phyloP scores from a whole-genome alignment of 2,113 vertebrate genomes.

The Helogale parvula region DNA sequence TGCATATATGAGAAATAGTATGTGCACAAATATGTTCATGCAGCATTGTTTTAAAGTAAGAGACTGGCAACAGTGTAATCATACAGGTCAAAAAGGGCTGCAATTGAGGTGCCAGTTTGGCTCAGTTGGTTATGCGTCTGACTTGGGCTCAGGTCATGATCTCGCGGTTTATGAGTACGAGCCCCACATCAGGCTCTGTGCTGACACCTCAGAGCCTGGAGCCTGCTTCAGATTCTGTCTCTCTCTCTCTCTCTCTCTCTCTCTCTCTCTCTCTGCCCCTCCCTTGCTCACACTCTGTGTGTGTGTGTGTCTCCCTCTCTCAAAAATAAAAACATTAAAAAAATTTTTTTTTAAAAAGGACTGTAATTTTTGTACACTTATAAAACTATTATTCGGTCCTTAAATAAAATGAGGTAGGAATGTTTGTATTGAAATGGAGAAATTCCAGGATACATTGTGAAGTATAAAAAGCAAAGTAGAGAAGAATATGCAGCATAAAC shows the following conservation, averaged over 20 bases:
- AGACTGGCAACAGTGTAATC: not conserved
- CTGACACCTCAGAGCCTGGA: too few species aligned
- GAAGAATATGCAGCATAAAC: not conserved
- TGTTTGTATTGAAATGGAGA: not conserved
- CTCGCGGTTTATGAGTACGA: rapidly evolving
- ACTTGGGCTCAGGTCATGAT: too few species aligned
- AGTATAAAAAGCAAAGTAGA: not conserved
- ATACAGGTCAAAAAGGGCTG: not conserved
- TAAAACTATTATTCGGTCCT: not conserved
- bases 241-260: too few species aligned
- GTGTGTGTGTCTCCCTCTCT: too few species aligned
- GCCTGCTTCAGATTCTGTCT: too few species aligned
- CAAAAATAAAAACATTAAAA: too few species aligned
- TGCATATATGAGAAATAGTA: not conserved
- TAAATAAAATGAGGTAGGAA: not conserved
- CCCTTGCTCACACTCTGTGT: too few species aligned
- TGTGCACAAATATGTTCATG: not conserved
- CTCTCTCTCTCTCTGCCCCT: too few species aligned
- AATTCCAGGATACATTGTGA: not conserved
- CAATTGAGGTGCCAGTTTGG: not conserved
- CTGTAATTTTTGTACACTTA: not conserved
- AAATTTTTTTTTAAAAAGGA: not conserved
- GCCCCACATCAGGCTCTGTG: too few species aligned
- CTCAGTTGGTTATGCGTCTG: too few species aligned
- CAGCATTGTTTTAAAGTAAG: constrained; percentile 11